These are phyloP conservation scores for Blastobasis adustella DNA, from an alignment of 2,888 invertebrate species.

Conservation along the genomic window DNA sequence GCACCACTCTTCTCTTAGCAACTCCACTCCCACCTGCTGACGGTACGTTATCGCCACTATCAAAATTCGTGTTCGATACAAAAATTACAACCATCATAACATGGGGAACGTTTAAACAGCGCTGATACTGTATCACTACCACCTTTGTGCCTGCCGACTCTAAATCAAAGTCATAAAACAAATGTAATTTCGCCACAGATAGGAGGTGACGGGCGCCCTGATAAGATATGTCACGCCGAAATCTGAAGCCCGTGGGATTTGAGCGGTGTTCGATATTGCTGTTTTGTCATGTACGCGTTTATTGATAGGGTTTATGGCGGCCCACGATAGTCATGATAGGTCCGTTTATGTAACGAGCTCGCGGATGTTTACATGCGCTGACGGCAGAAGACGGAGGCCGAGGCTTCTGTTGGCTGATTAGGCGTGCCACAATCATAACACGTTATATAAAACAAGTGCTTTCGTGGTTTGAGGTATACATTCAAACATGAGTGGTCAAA, in stretches of 20 bases:
- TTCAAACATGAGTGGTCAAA: too few relatives aligned
- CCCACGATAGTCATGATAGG: too few relatives aligned
- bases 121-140: conserved; percentile 39
- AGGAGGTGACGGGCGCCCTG: conserved; percentile 36
- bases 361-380: too few relatives aligned
- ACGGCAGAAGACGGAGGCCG: too few relatives aligned
- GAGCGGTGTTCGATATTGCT: conserved; percentile 49
- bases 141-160: conserved; percentile 63
- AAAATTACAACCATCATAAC: conserved; percentile 73
- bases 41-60: conserved; percentile 54
- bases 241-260: conserved; percentile 70
- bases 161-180: conserved; percentile 74
- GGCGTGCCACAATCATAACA: too few relatives aligned
- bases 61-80: conserved; percentile 69
- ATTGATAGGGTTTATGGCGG: conserved; percentile 1
- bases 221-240: conserved; percentile 32
- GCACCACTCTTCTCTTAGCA: too few relatives aligned
- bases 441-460: too few relatives aligned
- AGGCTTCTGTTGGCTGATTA: too few relatives aligned
- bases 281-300: conserved; percentile 19
- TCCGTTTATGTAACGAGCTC: too few relatives aligned
- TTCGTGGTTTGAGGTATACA: too few relatives aligned
- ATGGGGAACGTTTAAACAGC: conserved; percentile 52
- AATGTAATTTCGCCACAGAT: conserved; percentile 66
- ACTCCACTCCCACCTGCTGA: conserved; percentile 18